A percentile compares a stretch with the other conserved stretches of the same genome.
These are phyloP conservation scores for Arnoldichthys spilopterus DNA, from an alignment of 2,797 vertebrate genomes.

Conservation along the genomic window DNA sequence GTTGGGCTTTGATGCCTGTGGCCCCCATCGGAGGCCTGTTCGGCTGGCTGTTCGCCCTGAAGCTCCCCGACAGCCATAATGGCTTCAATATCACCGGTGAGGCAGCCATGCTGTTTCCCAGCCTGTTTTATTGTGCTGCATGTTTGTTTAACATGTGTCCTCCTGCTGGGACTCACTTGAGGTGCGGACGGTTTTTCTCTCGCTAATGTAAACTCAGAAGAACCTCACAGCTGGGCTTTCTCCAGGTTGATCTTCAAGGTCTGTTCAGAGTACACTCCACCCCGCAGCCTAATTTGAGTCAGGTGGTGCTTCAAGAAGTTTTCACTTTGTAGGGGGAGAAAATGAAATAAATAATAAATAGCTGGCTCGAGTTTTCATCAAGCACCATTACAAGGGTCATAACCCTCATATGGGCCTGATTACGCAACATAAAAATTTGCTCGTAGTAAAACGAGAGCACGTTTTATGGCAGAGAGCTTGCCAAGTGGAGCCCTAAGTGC, in stretches of 20 bases:
- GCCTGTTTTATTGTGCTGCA: conserved; percentile 46
- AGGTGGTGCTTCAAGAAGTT: conserved; percentile 63
- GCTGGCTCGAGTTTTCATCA: conserved; percentile 36
- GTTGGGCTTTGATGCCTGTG: conserved; percentile 88
- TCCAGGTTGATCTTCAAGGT: conserved; percentile 55
- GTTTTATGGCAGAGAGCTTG: neutral
- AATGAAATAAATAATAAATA: neutral
- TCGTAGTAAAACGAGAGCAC: conserved; percentile 1
- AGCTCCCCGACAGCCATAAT: conserved; percentile 86
- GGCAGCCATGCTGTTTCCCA: conserved; percentile 38
- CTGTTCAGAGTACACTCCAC: conserved; percentile 57
- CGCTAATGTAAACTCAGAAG: conserved; percentile 39
- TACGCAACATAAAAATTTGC: conserved; percentile 27
- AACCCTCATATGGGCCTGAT: conserved; percentile 48
- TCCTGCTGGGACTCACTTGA: conserved; percentile 41
- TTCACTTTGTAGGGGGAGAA: conserved; percentile 13
- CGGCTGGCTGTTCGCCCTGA: conserved; percentile 94
- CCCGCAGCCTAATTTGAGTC: conserved; percentile 68
- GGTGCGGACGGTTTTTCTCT: conserved; percentile 32
- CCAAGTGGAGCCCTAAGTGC: neutral
- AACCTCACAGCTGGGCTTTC: conserved; percentile 69
- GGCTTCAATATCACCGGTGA: conserved; percentile 92
- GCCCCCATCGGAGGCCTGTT: conserved; percentile 89
- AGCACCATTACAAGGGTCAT: conserved; percentile 32
- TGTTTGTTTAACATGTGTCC: conserved; percentile 57